A percentile compares a stretch with the other conserved stretches of the same genome.
phyloP scores from a whole-genome alignment of 2,888 invertebrate genomes.

The Acleris sparsana region DNA sequence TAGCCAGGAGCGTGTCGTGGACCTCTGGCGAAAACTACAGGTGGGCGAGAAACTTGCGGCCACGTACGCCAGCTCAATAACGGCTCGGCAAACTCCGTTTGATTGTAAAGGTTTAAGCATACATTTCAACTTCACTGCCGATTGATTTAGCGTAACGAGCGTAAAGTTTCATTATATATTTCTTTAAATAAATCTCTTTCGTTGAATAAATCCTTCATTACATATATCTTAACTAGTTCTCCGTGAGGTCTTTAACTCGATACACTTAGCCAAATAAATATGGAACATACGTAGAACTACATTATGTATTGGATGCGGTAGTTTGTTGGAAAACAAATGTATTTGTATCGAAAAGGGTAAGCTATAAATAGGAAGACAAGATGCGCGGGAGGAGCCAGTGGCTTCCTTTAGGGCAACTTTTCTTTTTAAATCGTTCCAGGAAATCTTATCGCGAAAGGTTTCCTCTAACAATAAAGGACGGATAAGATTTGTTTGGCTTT shows the following conservation, averaged over 20 bases:
- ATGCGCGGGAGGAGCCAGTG: slow-evolving; percentile 16
- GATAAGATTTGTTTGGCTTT: slow-evolving; percentile 33
- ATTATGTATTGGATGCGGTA: slow-evolving; percentile 44
- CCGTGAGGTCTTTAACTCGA: too few relatives aligned
- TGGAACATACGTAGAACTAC: slow-evolving; percentile 23
- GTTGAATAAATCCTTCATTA: too few relatives aligned
- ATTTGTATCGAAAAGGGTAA: slow-evolving; percentile 6
- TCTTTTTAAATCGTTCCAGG: slow-evolving; percentile 34
- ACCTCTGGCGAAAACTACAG: slow-evolving; percentile 54
- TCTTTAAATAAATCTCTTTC: too few relatives aligned
- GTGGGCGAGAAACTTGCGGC: slow-evolving; percentile 49
- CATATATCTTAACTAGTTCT: too few relatives aligned
- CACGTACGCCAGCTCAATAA: slow-evolving; percentile 27
- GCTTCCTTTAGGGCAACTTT: slow-evolving; percentile 27
- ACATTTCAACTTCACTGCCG: neutral
- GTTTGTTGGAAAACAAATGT: slow-evolving; percentile 4
- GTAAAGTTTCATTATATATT: too few relatives aligned
- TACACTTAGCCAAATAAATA: too few relatives aligned
- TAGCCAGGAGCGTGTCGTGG: slow-evolving; percentile 49
- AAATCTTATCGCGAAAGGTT: slow-evolving; percentile 33
- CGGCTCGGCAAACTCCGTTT: neutral
- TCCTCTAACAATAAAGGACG: slow-evolving; percentile 32
- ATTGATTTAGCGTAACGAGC: too few relatives aligned
- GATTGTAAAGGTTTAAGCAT: neutral
- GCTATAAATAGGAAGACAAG: slow-evolving; percentile 20